Evolutionary conservation across 2,113 vertebrate genomes (phyloP), one percentile per base, ranked within the genome.

Genomic region (Nerophis lumbriciformis): DNA sequence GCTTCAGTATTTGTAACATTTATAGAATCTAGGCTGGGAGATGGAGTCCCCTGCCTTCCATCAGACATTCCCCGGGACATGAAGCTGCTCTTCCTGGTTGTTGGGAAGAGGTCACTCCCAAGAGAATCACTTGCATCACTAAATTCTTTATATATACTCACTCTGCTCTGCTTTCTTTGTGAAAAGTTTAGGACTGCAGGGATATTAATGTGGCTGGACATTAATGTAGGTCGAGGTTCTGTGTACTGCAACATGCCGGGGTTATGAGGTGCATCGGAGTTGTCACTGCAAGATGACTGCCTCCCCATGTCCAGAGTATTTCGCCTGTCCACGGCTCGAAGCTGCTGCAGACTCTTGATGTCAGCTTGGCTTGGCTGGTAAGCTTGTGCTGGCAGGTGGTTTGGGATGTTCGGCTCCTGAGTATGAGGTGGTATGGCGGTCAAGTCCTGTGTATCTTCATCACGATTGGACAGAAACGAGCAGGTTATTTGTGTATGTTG

Each of bases 21-120:
- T 54, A 53, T 84, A 57, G 91, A 92, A 52, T 50, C 69, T 0
- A 69, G 77, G 28, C 92, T 94, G 61, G 85, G 90, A 4, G 91
- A 87, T 4, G 82, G 75, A 58, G 88, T 90, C 50, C 73, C 77
- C 63, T 85, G 72, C 48, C 84, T 85, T 73, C 84, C 92, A 37
- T 94, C 92, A 0, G 91, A 92, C 58, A 94, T 15, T 15, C 88
- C 85, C 53, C 92, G 88, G 28, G 93, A 93, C 80, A 94, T 90
- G 53, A 93, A 93, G 59, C 94, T 96, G 66, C 90, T 83, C 72
- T 95, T 94, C 52, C 86, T 88, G 65, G 82, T 84, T 1, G 87
- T 87, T 1, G 83, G 85, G 61, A 77, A 71, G 82, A 86, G 87
- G 44, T 83, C 90, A 36, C 90, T 93, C 49, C 93, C 91, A 0